Evolutionary conservation across 2,888 invertebrate genomes (phyloP).

Genomic region (Hipparchia sbordonii): DNA sequence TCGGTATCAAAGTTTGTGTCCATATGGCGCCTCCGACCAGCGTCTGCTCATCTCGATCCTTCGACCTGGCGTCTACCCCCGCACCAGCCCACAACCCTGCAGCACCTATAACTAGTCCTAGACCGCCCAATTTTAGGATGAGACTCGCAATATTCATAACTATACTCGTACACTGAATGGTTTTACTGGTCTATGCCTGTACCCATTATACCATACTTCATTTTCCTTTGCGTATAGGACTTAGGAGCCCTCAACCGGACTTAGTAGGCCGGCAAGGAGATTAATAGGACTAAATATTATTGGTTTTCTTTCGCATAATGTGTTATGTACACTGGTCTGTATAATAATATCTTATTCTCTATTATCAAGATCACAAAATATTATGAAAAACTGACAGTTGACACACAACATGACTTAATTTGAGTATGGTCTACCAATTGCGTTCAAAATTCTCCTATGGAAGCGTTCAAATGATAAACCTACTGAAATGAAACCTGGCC

Average conservation of each 20-base stretch:
- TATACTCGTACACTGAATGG: too few relatives aligned
- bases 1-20: slow-evolving; percentile 65
- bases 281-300: not conserved
- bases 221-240: not conserved
- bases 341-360: not conserved
- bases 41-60: slow-evolving; percentile 62
- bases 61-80: slow-evolving; percentile 53
- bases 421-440: too few relatives aligned
- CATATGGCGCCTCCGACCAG: slow-evolving; percentile 66
- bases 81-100: slow-evolving; percentile 61
- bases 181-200: too few relatives aligned
- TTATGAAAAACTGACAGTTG: not conserved
- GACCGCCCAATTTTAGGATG: slow-evolving; percentile 52
- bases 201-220: not conserved
- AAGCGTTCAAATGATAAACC: too few relatives aligned
- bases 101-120: slow-evolving; percentile 54
- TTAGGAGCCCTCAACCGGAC: too few relatives aligned
- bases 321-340: not conserved
- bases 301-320: not conserved
- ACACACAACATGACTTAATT: too few relatives aligned
- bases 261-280: too few relatives aligned
- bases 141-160: slow-evolving; percentile 37
- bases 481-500: too few relatives aligned
- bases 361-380: not conserved
- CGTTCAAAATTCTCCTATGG: too few relatives aligned